Evolutionary conservation across 2,113 vertebrate species (phyloP).

Genomic region (Heterotis niloticus): DNA sequence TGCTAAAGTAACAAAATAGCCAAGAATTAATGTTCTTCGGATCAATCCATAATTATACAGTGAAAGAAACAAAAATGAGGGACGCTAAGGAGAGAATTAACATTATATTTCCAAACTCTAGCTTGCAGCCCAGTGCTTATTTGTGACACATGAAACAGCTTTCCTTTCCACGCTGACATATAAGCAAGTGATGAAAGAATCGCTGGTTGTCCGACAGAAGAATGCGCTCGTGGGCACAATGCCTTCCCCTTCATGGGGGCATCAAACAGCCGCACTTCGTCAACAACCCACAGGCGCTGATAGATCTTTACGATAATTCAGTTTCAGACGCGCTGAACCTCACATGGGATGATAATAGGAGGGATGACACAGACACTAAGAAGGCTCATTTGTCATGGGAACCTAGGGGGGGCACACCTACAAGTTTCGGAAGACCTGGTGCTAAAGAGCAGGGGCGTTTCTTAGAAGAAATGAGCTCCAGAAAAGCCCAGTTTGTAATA

Average conservation of each 20-base stretch:
- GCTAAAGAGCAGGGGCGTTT: not conserved
- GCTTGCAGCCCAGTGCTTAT: not conserved
- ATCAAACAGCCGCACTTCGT: not conserved
- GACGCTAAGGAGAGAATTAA: not conserved
- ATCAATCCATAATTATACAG: not conserved
- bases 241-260: not conserved
- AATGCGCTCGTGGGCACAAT: not conserved
- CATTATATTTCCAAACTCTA: not conserved
- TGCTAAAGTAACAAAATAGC: not conserved
- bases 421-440: not conserved
- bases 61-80: not conserved
- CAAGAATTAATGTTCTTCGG: not conserved
- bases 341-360: not conserved
- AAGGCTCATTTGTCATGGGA: not conserved
- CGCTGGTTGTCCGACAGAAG: not conserved
- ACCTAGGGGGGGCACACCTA: not conserved
- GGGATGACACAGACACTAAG: not conserved
- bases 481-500: too few relatives aligned
- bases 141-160: not conserved
- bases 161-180: not conserved
- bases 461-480: too few relatives aligned
- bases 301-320: slow-evolving; percentile 2
- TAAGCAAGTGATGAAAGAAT: not conserved
- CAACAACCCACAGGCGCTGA: slow-evolving; percentile 9
- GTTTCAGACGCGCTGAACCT: not conserved